Base-by-base conservation (phyloP, 1,140 invertebrate genomes). In the Argopecten irradians region DNA sequence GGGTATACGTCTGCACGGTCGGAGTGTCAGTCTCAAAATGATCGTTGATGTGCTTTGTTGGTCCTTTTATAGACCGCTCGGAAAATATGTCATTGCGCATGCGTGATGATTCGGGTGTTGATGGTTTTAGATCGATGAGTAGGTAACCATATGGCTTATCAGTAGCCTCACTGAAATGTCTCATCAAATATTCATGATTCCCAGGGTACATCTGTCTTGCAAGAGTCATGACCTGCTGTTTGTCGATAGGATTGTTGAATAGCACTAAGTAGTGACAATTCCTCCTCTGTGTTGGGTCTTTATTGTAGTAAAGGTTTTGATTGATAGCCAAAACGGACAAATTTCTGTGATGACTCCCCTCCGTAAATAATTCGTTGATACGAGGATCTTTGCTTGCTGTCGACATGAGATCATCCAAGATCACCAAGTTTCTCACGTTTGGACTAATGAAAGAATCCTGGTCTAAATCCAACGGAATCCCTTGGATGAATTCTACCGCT, bases 161-260 rank as follows among this genome's bases (percentile, higher is more conserved):
- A 7, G 71, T 83, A 39, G 86, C 86, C 36, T 83, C 83, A 11
- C 34, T 1, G 35, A 88, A 88, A 2, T 88, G 19, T 35, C 83
- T 1, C 34, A 88, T 84, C 0, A 88, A 41, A n/a, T 88, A 33
- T 34, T 85, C 36, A 14, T 32, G 3, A 33, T 88, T 55, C 1
- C 55, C 87, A 7, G 41, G 87, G 55, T 85, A 88, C 87, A 88
- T 88, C 28, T 84, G 83, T 41, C 83, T 35, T 35, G 84, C 87
- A 8, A 88, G 34, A 22, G 87, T 88, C 83, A 84, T 39, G 33
- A 86, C 33, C 14, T 84, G 71, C 35, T 87, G 86, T 71, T 85
- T 85, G 34, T 88, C 89, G 28, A 87, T 35, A 9, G 86, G 89
- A 39, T 90, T 90, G n/a, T 90, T 90, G 82, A 90, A 90, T 83